These are phyloP conservation scores for Thelaira solivaga DNA, from an alignment of 2,888 invertebrate genomes.

Conservation along the genomic window DNA sequence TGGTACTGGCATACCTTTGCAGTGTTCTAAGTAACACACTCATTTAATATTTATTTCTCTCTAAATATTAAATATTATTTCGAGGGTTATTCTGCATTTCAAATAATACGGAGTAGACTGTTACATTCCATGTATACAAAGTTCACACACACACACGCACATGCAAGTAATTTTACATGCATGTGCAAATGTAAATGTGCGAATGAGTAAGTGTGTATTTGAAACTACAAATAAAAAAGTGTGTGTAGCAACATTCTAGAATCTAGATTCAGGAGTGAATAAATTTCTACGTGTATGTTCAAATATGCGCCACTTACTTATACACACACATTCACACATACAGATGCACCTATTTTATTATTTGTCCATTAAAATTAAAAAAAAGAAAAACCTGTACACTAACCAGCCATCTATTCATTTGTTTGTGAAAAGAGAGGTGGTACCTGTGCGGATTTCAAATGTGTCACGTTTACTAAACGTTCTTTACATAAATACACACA, in stretches of 20 bases:
- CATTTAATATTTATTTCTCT: conserved; percentile 78
- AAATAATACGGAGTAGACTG: conserved; percentile 45
- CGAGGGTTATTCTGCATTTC: conserved; percentile 70
- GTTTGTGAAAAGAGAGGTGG: conserved; percentile 38
- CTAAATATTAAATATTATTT: conserved; percentile 78
- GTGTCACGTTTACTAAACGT: conserved; percentile 57
- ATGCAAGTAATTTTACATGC: neutral
- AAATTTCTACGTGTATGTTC: conserved; percentile 25
- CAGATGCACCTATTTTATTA: neutral
- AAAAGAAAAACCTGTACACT: conserved; percentile 38
- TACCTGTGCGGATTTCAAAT: conserved; percentile 49
- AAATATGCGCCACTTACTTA: neutral
- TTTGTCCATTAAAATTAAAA: conserved; percentile 51
- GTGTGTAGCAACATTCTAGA: conserved; percentile 35
- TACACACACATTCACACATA: neutral
- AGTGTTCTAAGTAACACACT: conserved; percentile 77
- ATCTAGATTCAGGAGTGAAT: conserved; percentile 49
- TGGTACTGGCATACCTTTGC: conserved; percentile 72
- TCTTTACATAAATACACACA: neutral
- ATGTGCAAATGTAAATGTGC: neutral
- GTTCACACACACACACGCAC: neutral
- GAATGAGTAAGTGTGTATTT: too few relatives aligned
- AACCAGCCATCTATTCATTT: conserved; percentile 56
- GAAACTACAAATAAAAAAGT: too few relatives aligned
- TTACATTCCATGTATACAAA: conserved; percentile 15